phyloP scores from a whole-genome alignment of 2,797 vertebrate species.

The Phalloptychus januarius region DNA sequence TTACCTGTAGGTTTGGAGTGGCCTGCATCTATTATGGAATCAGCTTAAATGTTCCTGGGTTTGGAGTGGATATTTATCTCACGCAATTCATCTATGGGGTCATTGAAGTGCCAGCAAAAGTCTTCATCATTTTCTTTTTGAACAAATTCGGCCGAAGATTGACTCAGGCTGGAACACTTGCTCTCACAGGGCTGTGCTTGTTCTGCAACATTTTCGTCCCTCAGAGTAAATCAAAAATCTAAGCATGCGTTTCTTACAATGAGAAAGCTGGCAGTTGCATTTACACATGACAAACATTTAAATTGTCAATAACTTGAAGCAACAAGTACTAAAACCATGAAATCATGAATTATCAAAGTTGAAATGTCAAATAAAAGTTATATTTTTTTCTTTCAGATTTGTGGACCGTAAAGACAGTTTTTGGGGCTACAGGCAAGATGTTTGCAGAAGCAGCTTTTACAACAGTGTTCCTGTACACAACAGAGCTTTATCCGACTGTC shows the following conservation, averaged over 20 bases:
- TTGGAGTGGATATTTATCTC: slow-evolving; percentile 84
- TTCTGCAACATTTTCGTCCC: slow-evolving; percentile 70
- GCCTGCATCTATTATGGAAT: slow-evolving; percentile 87
- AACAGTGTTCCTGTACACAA: slow-evolving; percentile 81
- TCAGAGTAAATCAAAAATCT: slow-evolving; percentile 53
- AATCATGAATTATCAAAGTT: neutral
- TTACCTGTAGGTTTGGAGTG: slow-evolving; percentile 83
- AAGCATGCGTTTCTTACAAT: neutral
- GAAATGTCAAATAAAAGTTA: neutral
- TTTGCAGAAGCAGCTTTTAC: slow-evolving; percentile 86
- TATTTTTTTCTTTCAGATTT: slow-evolving; percentile 58
- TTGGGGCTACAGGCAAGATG: slow-evolving; percentile 83
- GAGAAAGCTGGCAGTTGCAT: neutral
- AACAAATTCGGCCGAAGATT: slow-evolving; percentile 77
- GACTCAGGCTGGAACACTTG: slow-evolving; percentile 72
- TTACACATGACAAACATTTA: neutral
- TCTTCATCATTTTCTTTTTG: slow-evolving; percentile 71
- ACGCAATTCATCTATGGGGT: slow-evolving; percentile 86
- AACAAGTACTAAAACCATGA: neutral
- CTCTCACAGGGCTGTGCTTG: slow-evolving; percentile 72
- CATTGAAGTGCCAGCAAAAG: slow-evolving; percentile 86
- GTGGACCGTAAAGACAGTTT: slow-evolving; percentile 53
- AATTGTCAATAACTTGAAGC: neutral
- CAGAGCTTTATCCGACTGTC: slow-evolving; percentile 88
- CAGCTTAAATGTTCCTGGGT: slow-evolving; percentile 82